Conservation (phyloP, 2,888 invertebrate species). For the Cryptus armator region DNA sequence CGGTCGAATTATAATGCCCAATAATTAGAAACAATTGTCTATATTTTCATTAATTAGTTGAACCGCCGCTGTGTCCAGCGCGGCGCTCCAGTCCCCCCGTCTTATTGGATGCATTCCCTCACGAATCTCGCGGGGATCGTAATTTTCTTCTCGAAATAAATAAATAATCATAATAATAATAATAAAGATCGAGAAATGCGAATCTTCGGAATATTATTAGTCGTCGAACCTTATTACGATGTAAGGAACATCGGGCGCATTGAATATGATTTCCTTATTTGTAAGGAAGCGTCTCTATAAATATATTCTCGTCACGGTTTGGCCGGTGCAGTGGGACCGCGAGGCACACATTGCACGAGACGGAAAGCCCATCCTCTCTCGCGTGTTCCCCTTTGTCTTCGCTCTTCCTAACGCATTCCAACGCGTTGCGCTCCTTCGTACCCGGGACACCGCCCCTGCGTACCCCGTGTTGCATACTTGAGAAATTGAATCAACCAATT, state of each 20-base stretch:
- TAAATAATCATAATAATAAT: too few relatives aligned
- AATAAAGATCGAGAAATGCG: neutral
- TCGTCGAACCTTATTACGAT: slow-evolving; percentile 2
- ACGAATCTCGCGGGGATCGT: too few relatives aligned
- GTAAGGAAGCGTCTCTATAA: slow-evolving; percentile 51
- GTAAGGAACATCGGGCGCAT: slow-evolving; percentile 29
- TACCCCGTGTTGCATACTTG: slow-evolving; percentile 51
- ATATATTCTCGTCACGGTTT: slow-evolving; percentile 59
- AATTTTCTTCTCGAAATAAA: neutral
- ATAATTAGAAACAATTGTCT: slow-evolving; percentile 4
- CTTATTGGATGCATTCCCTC: neutral
- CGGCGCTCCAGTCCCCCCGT: neutral
- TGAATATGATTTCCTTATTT: slow-evolving; percentile 57
- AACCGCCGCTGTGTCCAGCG: neutral
- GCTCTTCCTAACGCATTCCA: slow-evolving; percentile 66
- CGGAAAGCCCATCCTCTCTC: slow-evolving; percentile 31
- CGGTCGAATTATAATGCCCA: neutral
- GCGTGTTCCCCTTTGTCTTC: slow-evolving; percentile 58
- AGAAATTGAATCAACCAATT: slow-evolving; percentile 65
- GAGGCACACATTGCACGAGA: slow-evolving; percentile 13
- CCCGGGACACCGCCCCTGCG: slow-evolving; percentile 60
- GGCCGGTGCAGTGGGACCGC: neutral
- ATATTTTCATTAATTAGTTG: neutral
- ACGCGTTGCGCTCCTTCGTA: slow-evolving; percentile 67
- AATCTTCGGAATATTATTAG: slow-evolving; percentile 1